A percentile compares a stretch with the other conserved stretches of the same genome.
phyloP scores from a whole-genome alignment of 37 sponge, comb jelly and placozoan species.

The Petrosia ficiformis region DNA sequence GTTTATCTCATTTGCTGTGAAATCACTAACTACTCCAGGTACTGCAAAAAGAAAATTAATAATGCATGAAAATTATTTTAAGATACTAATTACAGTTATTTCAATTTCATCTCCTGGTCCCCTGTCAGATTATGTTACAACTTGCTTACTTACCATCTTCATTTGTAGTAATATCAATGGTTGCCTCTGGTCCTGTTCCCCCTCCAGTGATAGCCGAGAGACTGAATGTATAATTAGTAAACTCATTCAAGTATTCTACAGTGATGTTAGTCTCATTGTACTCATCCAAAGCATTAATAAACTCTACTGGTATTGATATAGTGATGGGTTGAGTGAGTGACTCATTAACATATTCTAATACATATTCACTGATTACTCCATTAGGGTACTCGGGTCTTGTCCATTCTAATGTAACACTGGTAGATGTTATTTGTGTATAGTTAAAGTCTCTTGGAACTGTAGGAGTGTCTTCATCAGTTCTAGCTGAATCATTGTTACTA shows the following conservation, averaged over 20 bases:
- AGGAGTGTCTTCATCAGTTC: slow-evolving; percentile 30
- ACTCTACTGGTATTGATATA: not conserved
- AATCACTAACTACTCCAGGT: slow-evolving; percentile 29
- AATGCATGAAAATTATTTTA: not conserved
- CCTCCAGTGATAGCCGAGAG: slow-evolving; percentile 35
- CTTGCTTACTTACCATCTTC: slow-evolving; percentile 16
- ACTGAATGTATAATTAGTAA: slow-evolving; percentile 30
- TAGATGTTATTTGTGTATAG: not conserved
- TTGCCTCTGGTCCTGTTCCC: slow-evolving; percentile 27
- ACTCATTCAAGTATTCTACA: slow-evolving; percentile 15
- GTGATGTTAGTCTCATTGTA: slow-evolving; percentile 1
- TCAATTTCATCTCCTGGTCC: not conserved
- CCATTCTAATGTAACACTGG: slow-evolving; percentile 14
- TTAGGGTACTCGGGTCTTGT: slow-evolving; percentile 19
- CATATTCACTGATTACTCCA: slow-evolving; percentile 6
- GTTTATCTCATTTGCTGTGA: slow-evolving; percentile 4
- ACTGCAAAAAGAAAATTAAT: slow-evolving; percentile 19
- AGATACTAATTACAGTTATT: not conserved
- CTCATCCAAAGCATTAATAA: not conserved
- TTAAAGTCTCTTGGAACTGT: not conserved
- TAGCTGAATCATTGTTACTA: not conserved
- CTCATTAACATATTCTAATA: no score
- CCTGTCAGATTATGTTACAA: not conserved
- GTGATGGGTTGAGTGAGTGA: slow-evolving; percentile 1
- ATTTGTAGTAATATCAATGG: not conserved